Evolutionary conservation across 2,797 vertebrate genomes (phyloP).

Genomic region (Chromis chromis): DNA sequence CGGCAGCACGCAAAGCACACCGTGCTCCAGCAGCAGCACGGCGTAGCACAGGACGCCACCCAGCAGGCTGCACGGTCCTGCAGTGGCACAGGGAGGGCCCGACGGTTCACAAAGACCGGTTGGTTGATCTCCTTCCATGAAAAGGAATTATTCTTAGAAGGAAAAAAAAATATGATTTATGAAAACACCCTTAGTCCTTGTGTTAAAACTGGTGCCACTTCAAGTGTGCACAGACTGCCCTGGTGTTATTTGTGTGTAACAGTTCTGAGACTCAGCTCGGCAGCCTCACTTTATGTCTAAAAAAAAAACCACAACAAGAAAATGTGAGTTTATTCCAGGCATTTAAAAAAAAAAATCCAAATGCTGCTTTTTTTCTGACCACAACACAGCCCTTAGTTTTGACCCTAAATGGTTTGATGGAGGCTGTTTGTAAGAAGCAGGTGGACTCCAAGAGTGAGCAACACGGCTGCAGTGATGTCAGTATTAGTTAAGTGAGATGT

Average conservation of each 20-base stretch:
- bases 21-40: constrained; percentile 95
- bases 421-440: constrained; percentile 55
- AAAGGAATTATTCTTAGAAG: constrained; percentile 65
- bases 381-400: constrained; percentile 50
- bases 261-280: constrained; percentile 26
- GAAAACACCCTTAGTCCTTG: constrained; percentile 38
- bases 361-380: constrained; percentile 63
- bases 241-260: constrained; percentile 59
- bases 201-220: constrained; percentile 38
- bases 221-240: constrained; percentile 46
- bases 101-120: constrained; percentile 53
- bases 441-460: constrained; percentile 46
- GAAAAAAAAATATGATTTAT: constrained; percentile 39
- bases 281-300: constrained; percentile 34
- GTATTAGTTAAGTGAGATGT: constrained; percentile 45
- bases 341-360: constrained; percentile 56
- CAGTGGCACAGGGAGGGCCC: constrained; percentile 40
- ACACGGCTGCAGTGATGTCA: constrained; percentile 44
- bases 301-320: constrained; percentile 39
- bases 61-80: neutral
- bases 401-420: constrained; percentile 69
- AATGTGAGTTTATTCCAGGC: constrained; percentile 45
- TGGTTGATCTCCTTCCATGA: constrained; percentile 57
- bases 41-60: constrained; percentile 81
- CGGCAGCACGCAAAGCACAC: constrained; percentile 96